phyloP scores from a whole-genome alignment of 2,888 invertebrate species.

The Amphipyra tragopoginis region DNA sequence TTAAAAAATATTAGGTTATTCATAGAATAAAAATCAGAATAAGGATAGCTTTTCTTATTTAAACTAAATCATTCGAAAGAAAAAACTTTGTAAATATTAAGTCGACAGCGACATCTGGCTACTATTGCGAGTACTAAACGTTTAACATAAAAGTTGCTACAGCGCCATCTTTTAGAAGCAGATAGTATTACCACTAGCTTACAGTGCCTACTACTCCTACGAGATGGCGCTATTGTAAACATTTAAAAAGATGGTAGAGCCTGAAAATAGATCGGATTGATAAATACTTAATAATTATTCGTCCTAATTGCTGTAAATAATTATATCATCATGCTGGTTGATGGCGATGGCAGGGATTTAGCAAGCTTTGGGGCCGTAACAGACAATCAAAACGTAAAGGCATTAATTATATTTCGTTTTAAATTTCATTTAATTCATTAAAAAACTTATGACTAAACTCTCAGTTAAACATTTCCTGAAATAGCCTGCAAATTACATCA shows the following conservation, averaged over 20 bases:
- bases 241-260: neutral
- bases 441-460: neutral
- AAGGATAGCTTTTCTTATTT: no score
- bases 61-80: no score
- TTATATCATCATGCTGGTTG: no score
- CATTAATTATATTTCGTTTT: neutral
- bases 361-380: no score
- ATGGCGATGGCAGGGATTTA: no score
- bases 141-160: neutral
- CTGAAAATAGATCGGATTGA: neutral
- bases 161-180: constrained; percentile 13
- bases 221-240: constrained; percentile 22
- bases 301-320: no score
- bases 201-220: neutral
- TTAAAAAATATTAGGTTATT: no score
- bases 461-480: neutral
- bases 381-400: neutral
- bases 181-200: neutral
- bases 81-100: no score
- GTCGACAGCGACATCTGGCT: constrained; percentile 21
- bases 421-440: no score
- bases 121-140: neutral
- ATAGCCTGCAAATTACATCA: constrained; percentile 6
- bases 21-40: no score
- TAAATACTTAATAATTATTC: no score